A percentile compares a stretch with the other conserved stretches of the same genome.
Conservation (phyloP, 2,888 invertebrate species). For the Hypolimnas misippus region DNA sequence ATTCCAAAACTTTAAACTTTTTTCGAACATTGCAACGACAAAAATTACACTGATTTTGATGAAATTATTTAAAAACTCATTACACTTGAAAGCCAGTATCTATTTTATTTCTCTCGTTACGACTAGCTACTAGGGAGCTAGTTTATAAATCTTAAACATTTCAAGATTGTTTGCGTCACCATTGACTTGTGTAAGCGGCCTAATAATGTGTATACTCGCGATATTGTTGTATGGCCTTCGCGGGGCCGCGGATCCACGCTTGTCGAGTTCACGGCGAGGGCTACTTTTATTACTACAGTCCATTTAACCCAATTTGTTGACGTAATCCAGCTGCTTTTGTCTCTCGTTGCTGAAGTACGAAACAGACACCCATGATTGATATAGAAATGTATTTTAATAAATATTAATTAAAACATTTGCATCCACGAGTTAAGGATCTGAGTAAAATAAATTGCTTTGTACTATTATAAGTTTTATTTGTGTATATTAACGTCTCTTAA, state of each 20-base stretch:
- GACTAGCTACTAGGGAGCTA: too few relatives aligned
- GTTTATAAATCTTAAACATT: too few relatives aligned
- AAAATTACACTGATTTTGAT: too few relatives aligned
- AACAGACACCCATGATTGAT: constrained; percentile 29
- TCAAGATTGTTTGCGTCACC: background rate
- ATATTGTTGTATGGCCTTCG: constrained; percentile 58
- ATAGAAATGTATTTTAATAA: constrained; percentile 26
- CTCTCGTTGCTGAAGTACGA: constrained; percentile 29
- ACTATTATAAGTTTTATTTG: background rate
- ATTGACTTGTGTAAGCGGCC: constrained; percentile 19
- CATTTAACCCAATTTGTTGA: constrained; percentile 77
- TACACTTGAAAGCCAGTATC: too few relatives aligned
- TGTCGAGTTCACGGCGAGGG: constrained; percentile 75
- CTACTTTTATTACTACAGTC: constrained; percentile 71
- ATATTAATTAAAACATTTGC: background rate
- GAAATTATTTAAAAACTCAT: too few relatives aligned
- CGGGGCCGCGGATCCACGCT: constrained; percentile 54
- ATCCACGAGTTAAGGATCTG: background rate
- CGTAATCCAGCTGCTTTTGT: constrained; percentile 59
- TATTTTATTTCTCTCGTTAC: too few relatives aligned
- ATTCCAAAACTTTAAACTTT: too few relatives aligned
- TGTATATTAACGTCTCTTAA: background rate
- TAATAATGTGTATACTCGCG: constrained; percentile 34
- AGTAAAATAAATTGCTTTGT: background rate
- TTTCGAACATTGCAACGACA: too few relatives aligned